Evolutionary conservation across 2,797 vertebrate species (phyloP), one percentile per base, ranked within the genome.

Genomic region (Peromyscus eremicus): DNA sequence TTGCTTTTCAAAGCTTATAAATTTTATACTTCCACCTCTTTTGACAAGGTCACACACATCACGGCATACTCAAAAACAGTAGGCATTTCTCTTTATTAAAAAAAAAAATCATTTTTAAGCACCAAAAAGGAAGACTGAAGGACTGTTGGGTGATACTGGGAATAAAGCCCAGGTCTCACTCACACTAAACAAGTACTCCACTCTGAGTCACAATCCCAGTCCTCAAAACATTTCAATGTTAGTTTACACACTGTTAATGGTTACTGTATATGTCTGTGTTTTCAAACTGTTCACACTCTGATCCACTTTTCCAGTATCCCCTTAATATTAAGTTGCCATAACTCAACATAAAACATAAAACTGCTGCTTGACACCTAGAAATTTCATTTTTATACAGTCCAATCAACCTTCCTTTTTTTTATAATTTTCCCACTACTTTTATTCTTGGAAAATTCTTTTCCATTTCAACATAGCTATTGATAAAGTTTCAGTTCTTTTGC

Each of bases 391-490:
- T 93, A 88, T 46, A 17, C 34, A 85, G 60, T 81, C 43, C 49
- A 52, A 64, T 2, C 70, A 88, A 73, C 7, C 0, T 94, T 71
- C 68, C 27, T 52, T 62, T 37, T 62, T 37, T 82, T 66, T 57
- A 4, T 92, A 37, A 79, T 82, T 94, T 95, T 43, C 49, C 49
- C 46, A 89, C 46, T 82, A 37, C 21, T 68, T 95, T 84, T 34
- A 68, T 60, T 71, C 62, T 94, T 70, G 89, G 92, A 73, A 89
- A 97, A 89, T 49, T 40, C 68, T 71, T 91, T 92, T 37, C 75
- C 37, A 80, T 62, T 83, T 75, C 70, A 80, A 29, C 29, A 27
- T 49, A 88, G 87, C 52, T 60, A 95, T 0, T 82, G 19, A 80
- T 10, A 76, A 29, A 55, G 55, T 75, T 93, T 62, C 17, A 49